Evolutionary conservation across 2,888 invertebrate genomes (phyloP).

Genomic region (Tridacna crocea): DNA sequence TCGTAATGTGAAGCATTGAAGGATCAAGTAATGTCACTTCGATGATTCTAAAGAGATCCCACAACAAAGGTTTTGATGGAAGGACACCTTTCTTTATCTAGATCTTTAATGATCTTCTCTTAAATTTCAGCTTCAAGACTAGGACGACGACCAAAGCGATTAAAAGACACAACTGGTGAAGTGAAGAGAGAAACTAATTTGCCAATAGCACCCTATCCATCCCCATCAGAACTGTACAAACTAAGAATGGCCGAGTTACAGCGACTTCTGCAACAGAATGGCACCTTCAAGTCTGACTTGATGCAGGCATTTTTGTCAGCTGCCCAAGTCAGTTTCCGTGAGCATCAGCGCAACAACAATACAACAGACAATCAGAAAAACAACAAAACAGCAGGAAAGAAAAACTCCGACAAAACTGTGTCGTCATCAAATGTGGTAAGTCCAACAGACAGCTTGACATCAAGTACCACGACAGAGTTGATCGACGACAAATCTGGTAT

Average conservation of each 20-base stretch:
- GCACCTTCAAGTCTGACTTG: constrained; percentile 78
- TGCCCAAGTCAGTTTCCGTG: constrained; percentile 77
- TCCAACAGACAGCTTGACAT: constrained; percentile 71
- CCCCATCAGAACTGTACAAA: constrained; percentile 76
- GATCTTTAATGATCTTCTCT: not conserved
- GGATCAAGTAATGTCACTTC: too few relatives aligned
- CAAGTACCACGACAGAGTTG: constrained; percentile 65
- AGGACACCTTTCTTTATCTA: too few relatives aligned
- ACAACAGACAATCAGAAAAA: constrained; percentile 58
- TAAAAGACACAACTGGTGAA: constrained; percentile 80
- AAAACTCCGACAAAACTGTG: constrained; percentile 42
- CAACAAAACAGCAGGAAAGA: constrained; percentile 41
- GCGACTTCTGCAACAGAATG: constrained; percentile 78
- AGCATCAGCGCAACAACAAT: constrained; percentile 69
- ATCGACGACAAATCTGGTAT: constrained; percentile 50
- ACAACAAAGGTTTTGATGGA: too few relatives aligned
- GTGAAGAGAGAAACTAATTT: constrained; percentile 71
- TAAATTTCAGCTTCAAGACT: constrained; percentile 83
- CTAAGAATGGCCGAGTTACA: constrained; percentile 82
- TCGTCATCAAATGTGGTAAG: constrained; percentile 70
- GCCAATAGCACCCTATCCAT: constrained; percentile 82
- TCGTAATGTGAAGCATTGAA: too few relatives aligned
- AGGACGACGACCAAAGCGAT: constrained; percentile 83
- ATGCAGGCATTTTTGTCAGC: constrained; percentile 79
- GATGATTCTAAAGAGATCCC: too few relatives aligned